Evolutionary conservation across 2,797 vertebrate species (phyloP).

Genomic region (Argentina silus): DNA sequence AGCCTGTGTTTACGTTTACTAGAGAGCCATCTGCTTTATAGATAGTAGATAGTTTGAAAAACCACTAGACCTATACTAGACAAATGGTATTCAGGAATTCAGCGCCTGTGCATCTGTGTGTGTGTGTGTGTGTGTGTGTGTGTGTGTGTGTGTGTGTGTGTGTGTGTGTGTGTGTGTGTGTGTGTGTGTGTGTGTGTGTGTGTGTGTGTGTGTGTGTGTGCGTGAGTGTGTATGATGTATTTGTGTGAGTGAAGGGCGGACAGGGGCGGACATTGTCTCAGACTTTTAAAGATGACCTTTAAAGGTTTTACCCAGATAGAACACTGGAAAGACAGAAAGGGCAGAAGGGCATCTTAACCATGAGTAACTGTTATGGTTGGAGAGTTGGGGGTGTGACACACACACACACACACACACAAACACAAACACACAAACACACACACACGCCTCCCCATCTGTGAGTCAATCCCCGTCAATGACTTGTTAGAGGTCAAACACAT

Average conservation of each 20-base stretch:
- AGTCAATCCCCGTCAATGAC: too few species aligned
- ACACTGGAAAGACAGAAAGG: conserved; percentile 35
- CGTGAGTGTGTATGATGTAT: not conserved
- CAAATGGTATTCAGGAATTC: not conserved
- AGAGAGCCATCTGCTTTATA: too few species aligned
- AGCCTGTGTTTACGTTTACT: too few species aligned
- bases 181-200: too few species aligned
- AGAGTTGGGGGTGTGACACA: conserved; percentile 30
- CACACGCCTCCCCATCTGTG: not conserved
- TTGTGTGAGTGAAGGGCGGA: not conserved
- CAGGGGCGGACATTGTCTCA: conserved; percentile 24
- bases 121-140: not conserved
- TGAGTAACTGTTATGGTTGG: conserved; percentile 38
- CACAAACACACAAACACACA: not conserved
- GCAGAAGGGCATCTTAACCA: conserved; percentile 46
- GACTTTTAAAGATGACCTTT: conserved; percentile 57
- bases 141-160: too few species aligned
- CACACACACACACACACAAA: conserved; percentile 3
- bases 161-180: not conserved
- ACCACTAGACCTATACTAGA: too few species aligned
- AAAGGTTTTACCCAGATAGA: conserved; percentile 51
- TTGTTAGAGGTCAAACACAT: too few species aligned
- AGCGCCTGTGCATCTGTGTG: not conserved
- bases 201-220: not conserved
- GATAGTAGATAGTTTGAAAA: too few species aligned